These are phyloP conservation scores for Papilio polyxenes DNA, from an alignment of 1,140 invertebrate genomes.

Conservation along the genomic window DNA sequence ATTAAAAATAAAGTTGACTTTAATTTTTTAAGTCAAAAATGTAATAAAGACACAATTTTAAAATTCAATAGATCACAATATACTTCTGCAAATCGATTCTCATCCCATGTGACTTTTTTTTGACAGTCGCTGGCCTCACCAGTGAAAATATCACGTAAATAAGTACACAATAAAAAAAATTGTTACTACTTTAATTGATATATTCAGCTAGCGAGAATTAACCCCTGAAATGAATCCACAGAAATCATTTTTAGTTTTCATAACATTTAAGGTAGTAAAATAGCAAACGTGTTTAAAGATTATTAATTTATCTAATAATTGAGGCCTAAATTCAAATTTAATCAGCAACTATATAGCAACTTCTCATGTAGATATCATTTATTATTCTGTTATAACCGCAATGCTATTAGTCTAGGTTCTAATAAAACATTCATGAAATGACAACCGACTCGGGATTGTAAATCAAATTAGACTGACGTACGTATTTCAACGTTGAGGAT, in stretches of 20 bases:
- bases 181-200: background rate
- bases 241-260: background rate
- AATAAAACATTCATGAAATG: conserved; percentile 39
- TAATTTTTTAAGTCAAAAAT: too few species aligned
- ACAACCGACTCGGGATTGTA: conserved; percentile 34
- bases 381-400: conserved; percentile 38
- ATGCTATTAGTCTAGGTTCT: conserved; percentile 37
- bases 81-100: too few species aligned
- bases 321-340: conserved; percentile 8
- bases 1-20: background rate
- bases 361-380: conserved; percentile 34
- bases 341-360: conserved; percentile 12
- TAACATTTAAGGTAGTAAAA: background rate
- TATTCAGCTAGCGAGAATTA: background rate
- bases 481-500: conserved; percentile 26
- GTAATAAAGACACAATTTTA: too few species aligned
- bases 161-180: background rate
- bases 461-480: conserved; percentile 38
- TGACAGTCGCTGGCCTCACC: too few species aligned
- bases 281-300: background rate
- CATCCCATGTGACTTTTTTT: too few species aligned
- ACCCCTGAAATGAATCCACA: background rate
- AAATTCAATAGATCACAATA: too few species aligned
- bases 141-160: too few species aligned
- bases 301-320: background rate